Evolutionary conservation across 35 echinoderm and acorn worm genomes (phyloP).

Genomic region (Heliocidaris erythrogramma): DNA sequence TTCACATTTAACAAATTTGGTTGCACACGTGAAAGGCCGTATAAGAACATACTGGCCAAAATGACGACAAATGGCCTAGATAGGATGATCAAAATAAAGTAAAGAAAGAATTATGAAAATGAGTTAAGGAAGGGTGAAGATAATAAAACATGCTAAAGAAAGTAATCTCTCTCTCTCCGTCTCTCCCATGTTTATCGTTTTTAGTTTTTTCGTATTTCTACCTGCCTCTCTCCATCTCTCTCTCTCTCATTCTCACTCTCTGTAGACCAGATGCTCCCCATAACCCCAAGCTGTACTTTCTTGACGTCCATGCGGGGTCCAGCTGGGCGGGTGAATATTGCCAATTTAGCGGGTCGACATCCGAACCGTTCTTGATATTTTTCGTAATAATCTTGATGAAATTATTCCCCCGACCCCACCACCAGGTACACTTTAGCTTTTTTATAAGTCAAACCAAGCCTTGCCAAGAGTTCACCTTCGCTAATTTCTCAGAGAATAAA

Average conservation of each 20-base stretch:
- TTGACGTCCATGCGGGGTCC: background rate
- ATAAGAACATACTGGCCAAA: no score
- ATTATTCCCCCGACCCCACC: background rate
- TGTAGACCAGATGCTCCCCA: background rate
- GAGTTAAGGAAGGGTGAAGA: no score
- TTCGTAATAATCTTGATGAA: background rate
- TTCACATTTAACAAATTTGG: no score
- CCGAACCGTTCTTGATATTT: conserved; percentile 2
- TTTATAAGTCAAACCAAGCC: background rate
- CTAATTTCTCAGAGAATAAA: background rate
- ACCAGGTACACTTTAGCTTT: background rate
- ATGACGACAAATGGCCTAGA: no score
- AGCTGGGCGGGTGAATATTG: background rate
- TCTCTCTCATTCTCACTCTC: background rate
- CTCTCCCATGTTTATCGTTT: background rate
- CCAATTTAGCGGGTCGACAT: conserved; percentile 8
- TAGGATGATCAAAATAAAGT: no score
- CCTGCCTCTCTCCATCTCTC: background rate
- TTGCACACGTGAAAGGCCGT: no score
- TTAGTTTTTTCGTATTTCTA: no score
- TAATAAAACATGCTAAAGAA: no score
- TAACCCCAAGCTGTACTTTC: background rate
- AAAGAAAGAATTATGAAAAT: no score
- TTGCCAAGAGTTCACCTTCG: background rate
- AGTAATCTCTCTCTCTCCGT: background rate